phyloP scores from a whole-genome alignment of 2,888 invertebrate genomes.

The Epinotia bilunana region DNA sequence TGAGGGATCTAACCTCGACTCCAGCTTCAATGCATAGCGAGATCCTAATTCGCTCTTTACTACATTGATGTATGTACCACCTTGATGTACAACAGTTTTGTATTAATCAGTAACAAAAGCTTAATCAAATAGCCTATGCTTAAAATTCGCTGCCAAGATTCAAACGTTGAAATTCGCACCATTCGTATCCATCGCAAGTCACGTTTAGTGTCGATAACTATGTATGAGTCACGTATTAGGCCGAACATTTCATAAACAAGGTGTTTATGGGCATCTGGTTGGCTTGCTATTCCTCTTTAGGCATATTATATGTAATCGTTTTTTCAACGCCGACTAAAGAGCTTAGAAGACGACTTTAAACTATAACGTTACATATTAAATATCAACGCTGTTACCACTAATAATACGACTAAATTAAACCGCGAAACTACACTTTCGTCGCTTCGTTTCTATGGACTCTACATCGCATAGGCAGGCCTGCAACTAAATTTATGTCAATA shows the following conservation, averaged over 20 bases:
- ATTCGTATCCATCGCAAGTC: constrained; percentile 54
- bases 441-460: background rate
- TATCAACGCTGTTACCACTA: no score
- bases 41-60: constrained; percentile 20
- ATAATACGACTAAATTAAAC: background rate
- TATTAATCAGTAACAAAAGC: constrained; percentile 24
- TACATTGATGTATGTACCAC: constrained; percentile 5
- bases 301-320: constrained; percentile 13
- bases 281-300: constrained; percentile 23
- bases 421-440: background rate
- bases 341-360: background rate
- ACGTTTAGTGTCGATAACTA: constrained; percentile 54
- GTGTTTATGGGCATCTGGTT: constrained; percentile 32
- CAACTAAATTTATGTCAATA: background rate
- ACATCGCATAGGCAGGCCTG: background rate
- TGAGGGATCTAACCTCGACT: constrained; percentile 15
- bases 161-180: constrained; percentile 52
- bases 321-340: background rate
- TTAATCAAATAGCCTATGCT: constrained; percentile 55
- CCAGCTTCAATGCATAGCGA: constrained; percentile 23
- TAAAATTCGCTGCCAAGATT: constrained; percentile 58
- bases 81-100: constrained; percentile 5
- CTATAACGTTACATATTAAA: no score
- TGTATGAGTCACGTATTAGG: constrained; percentile 44
- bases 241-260: constrained; percentile 42